These are phyloP conservation scores for Branchinecta sandiegonensis DNA, from an alignment of 2,888 invertebrate genomes.

Conservation along the genomic window DNA sequence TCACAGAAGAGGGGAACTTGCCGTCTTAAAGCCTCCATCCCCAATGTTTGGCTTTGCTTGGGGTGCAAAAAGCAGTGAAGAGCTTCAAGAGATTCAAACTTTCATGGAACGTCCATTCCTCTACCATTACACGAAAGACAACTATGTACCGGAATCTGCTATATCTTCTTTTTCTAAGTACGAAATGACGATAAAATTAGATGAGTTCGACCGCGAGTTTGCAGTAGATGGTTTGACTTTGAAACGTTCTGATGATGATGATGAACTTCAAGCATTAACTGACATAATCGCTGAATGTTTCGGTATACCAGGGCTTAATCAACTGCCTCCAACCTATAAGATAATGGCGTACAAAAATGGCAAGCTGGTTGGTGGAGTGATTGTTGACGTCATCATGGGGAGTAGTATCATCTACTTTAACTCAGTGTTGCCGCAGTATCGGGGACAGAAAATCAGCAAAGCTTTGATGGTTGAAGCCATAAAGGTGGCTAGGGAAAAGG, in stretches of 20 bases:
- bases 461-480: not conserved
- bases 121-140: not conserved
- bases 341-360: not conserved
- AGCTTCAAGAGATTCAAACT: not conserved
- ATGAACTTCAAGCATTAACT: not conserved
- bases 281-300: not conserved
- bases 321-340: not conserved
- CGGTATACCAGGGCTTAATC: not conserved
- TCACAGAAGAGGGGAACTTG: too few relatives aligned
- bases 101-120: not conserved
- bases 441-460: constrained; percentile 4
- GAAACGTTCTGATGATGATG: not conserved
- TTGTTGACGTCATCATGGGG: not conserved
- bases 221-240: not conserved
- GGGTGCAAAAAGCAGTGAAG: not conserved
- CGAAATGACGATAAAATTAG: not conserved
- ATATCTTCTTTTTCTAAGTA: not conserved
- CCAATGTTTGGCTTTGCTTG: not conserved
- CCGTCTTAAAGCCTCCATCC: not conserved
- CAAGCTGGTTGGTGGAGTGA: not conserved
- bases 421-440: not conserved
- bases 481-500: not conserved
- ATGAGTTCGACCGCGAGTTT: not conserved
- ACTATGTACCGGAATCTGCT: not conserved
- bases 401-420: constrained; percentile 14